Base-by-base conservation (phyloP, 2,888 invertebrate species). In the Drosophila affinis region DNA sequence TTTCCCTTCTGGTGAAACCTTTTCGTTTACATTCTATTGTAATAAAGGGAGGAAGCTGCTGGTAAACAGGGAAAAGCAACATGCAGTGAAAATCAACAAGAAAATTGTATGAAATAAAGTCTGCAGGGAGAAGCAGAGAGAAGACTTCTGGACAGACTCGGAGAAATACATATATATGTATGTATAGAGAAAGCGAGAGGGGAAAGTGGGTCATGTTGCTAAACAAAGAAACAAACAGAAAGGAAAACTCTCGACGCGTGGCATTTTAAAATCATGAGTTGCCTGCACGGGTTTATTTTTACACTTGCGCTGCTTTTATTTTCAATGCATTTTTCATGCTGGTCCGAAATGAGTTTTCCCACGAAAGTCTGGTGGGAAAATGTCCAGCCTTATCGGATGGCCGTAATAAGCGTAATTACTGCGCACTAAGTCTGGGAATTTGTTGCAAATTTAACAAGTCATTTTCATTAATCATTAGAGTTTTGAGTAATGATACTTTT, bases 31-130 rank as follows among this genome's bases (percentile, higher is more conserved):
- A 46, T 64, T 52, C 10, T 63, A 24, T 24, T 24, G 5, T 24
- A 24, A 24, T 24, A 63, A 52, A 14, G 39, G 6, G 39, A 24
- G 44, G 10, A 14, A 32, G 49, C 46, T 24, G 7, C 27, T 14
- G 18, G 9, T 45, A 46, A 62, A 47, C 34, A 71, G 32, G 32
- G 46, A 34, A 27, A 29, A 39, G 52, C 61, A 72, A 55, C 55
- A 62, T 78, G 29, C 12, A 12, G 10, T 12, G 34, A 52, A 73
- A 62, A 72, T 52, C 55, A 48, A 32, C 39, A 62, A 83, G 73
- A 76, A 87, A 84, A 88, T 88, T 68, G n/a, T 77, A 85, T 21
- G 87, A 87, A 85, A 87, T 85, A 87, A 85, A 81, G 77, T 88
- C 14, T 77, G 55, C 69, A 34, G 63, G 21, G 53, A 52, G 61